These are phyloP conservation scores for Andricus curvator DNA, from an alignment of 2,888 invertebrate species.

Conservation along the genomic window DNA sequence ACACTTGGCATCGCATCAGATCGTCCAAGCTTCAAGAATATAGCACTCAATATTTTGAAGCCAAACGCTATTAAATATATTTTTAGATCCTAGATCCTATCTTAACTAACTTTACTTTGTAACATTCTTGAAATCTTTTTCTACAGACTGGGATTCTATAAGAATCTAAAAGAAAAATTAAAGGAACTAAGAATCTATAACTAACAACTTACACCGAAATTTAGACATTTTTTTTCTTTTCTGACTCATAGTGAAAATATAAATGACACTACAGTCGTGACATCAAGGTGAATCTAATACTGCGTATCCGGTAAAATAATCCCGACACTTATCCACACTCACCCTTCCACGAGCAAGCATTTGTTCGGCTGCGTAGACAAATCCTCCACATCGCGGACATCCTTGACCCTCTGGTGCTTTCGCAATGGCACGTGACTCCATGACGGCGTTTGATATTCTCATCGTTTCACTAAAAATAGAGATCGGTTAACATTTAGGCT, in stretches of 20 bases:
- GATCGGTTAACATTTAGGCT: conserved; percentile 42
- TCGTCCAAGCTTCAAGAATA: not conserved
- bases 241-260: not conserved
- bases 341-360: conserved; percentile 95
- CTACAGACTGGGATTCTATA: not conserved
- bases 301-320: not conserved
- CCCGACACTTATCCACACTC: conserved; percentile 76
- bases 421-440: conserved; percentile 87
- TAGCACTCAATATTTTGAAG: not conserved
- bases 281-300: conserved; percentile 17
- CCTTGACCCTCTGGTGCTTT: conserved; percentile 92
- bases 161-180: too few relatives aligned
- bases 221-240: not conserved
- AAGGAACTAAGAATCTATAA: not conserved
- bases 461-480: conserved; percentile 62
- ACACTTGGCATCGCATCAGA: conserved; percentile 22
- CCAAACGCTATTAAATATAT: conserved; percentile 9
- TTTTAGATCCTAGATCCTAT: not conserved
- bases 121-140: not conserved
- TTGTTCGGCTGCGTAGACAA: conserved; percentile 94
- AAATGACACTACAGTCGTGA: not conserved
- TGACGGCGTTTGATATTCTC: conserved; percentile 79
- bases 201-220: conserved; percentile 41
- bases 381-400: conserved; percentile 93
- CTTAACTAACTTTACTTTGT: not conserved